phyloP scores from a whole-genome alignment of 1,140 invertebrate species.

The Spodoptera litura region DNA sequence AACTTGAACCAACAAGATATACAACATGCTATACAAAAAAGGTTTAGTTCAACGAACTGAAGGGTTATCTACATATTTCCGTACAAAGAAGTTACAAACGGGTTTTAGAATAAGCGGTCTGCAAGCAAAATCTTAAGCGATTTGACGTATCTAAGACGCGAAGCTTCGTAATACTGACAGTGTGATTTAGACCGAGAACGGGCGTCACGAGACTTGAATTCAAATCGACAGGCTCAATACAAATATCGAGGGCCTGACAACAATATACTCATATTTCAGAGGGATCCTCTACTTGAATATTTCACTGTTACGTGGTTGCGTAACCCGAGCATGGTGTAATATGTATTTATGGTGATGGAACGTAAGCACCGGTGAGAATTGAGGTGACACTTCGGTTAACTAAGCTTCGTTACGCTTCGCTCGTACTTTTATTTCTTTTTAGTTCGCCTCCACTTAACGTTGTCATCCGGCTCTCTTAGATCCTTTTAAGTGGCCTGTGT shows the following conservation, averaged over 20 bases:
- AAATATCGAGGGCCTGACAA: slow-evolving; percentile 53
- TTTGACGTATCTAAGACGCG: slow-evolving; percentile 46
- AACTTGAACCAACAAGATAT: too few species aligned
- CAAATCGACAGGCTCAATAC: slow-evolving; percentile 58
- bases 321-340: slow-evolving; percentile 41
- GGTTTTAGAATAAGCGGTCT: neutral
- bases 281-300: slow-evolving; percentile 51
- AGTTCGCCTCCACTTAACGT: slow-evolving; percentile 21
- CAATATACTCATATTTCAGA: slow-evolving; percentile 58
- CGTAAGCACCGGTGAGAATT: slow-evolving; percentile 34
- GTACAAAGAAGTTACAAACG: neutral
- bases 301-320: slow-evolving; percentile 49
- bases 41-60: neutral
- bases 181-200: slow-evolving; percentile 54
- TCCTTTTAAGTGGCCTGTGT: slow-evolving; percentile 21
- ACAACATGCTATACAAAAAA: neutral
- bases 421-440: slow-evolving; percentile 38
- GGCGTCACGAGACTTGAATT: slow-evolving; percentile 55
- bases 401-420: slow-evolving; percentile 39
- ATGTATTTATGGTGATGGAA: slow-evolving; percentile 43
- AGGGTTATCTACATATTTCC: neutral
- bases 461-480: slow-evolving; percentile 11
- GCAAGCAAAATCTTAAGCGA: slow-evolving; percentile 43
- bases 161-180: slow-evolving; percentile 40
- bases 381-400: slow-evolving; percentile 42